Conservation (phyloP, 2,797 vertebrate species). For the Pogoniulus pusillus region DNA sequence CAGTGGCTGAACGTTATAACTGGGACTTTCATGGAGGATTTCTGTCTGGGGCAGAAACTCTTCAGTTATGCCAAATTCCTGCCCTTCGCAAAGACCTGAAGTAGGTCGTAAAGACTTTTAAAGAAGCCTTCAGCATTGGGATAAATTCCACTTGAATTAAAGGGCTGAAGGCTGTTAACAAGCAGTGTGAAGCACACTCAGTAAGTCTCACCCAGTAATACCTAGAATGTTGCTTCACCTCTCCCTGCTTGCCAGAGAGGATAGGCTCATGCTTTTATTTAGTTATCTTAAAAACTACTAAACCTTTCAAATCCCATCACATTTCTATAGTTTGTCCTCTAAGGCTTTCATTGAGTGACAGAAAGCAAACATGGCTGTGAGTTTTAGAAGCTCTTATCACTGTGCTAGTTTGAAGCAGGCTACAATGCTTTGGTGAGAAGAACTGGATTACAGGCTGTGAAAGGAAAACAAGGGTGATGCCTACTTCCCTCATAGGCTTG, state of each 20-base stretch:
- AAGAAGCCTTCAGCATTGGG: not conserved
- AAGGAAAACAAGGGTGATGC: no score
- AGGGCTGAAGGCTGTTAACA: not conserved
- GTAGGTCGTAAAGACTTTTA: not conserved
- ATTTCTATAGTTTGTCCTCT: not conserved
- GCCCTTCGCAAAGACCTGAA: not conserved
- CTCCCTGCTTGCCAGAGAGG: not conserved
- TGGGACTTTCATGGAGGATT: not conserved
- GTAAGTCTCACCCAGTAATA: not conserved
- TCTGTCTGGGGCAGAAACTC: not conserved
- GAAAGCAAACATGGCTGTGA: not conserved
- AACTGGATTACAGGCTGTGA: no score
- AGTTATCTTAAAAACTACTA: not conserved
- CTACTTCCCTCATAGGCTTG: no score
- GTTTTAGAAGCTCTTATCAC: slow-evolving; percentile 1
- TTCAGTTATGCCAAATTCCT: not conserved
- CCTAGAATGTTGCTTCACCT: not conserved
- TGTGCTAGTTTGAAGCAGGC: no score
- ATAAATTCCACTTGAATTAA: not conserved
- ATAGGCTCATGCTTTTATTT: not conserved
- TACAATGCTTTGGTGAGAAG: no score
- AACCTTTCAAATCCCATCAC: not conserved
- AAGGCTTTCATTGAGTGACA: not conserved
- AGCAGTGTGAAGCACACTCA: not conserved
- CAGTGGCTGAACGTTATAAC: slow-evolving; percentile 40